These are phyloP conservation scores for Rallus limicola DNA, from an alignment of 2,113 vertebrate genomes.

Conservation along the genomic window DNA sequence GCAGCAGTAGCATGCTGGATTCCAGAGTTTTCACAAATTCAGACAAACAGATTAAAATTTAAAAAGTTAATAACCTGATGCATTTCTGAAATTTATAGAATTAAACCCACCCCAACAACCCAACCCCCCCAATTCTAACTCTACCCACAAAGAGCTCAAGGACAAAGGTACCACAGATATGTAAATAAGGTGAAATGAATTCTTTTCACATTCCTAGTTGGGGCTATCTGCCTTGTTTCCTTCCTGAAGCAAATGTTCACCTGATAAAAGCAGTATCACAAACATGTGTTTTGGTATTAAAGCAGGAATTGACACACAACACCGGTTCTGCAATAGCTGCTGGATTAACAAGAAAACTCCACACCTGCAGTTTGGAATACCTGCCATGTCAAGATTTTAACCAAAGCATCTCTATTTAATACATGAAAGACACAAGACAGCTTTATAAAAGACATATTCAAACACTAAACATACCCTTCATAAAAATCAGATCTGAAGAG, in stretches of 20 bases:
- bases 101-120: neutral
- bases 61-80: neutral
- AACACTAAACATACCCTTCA: neutral
- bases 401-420: neutral
- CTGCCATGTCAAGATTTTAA: neutral
- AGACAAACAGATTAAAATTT: neutral
- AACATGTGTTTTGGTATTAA: neutral
- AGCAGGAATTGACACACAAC: neutral
- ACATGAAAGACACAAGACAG: neutral
- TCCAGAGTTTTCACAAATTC: neutral
- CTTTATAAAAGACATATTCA: neutral
- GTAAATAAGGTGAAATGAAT: neutral
- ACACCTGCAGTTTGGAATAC: neutral
- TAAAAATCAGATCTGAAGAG: neutral
- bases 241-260: neutral
- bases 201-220: neutral
- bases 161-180: neutral
- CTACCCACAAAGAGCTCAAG: neutral
- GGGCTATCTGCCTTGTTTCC: neutral
- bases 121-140: neutral
- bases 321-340: neutral
- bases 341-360: neutral
- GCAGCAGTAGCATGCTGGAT: neutral
- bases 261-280: neutral
- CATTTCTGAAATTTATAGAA: neutral